Conservation (phyloP, 2,797 vertebrate species). For the Notoglanidium macrostoma region DNA sequence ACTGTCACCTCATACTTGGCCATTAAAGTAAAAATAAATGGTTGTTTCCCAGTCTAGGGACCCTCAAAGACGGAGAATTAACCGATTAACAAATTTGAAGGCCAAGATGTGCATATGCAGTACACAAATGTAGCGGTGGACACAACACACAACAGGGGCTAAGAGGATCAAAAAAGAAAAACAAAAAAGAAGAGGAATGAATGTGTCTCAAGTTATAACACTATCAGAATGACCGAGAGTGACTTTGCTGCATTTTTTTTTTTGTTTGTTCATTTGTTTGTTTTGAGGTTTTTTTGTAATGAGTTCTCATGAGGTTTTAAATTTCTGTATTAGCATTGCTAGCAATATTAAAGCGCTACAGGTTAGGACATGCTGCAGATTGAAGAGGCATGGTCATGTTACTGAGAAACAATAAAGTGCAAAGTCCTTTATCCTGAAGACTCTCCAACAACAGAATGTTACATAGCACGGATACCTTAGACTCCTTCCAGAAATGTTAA, state of each 20-base stretch:
- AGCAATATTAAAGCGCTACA: not conserved
- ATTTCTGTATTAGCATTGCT: not conserved
- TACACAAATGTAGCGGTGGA: not conserved
- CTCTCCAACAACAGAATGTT: not conserved
- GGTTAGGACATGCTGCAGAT: not conserved
- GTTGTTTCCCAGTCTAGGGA: not conserved
- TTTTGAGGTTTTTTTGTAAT: not conserved
- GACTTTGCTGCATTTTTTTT: not conserved
- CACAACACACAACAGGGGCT: not conserved
- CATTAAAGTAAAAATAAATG: not conserved
- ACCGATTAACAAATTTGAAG: not conserved
- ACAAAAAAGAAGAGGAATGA: not conserved
- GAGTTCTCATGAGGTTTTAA: not conserved
- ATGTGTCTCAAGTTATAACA: not conserved
- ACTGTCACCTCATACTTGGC: not conserved
- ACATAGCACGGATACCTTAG: not conserved
- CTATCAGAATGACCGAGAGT: not conserved
- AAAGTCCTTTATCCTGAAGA: not conserved
- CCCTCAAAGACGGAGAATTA: not conserved
- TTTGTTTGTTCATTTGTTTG: too few relatives aligned
- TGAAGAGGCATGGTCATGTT: not conserved
- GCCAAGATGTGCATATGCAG: not conserved
- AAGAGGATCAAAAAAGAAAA: not conserved
- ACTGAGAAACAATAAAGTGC: not conserved
- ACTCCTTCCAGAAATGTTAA: not conserved